Conservation (phyloP, 2,888 invertebrate genomes). For the Ischnus inquisitorius region DNA sequence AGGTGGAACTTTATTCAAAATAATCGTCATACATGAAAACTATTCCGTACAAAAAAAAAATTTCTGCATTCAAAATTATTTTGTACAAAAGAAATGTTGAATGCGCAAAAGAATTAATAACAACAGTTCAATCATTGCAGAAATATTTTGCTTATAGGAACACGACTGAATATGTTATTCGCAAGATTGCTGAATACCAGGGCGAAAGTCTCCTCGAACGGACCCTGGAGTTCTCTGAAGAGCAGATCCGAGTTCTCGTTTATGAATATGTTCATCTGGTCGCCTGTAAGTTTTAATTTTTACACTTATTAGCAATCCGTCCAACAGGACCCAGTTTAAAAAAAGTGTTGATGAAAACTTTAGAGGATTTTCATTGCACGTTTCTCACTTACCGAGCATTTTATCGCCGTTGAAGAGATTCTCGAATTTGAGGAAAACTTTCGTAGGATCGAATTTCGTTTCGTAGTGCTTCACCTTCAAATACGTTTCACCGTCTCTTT, state of each 20-base stretch:
- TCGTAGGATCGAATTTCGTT: slow-evolving; percentile 88
- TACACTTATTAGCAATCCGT: slow-evolving; percentile 6
- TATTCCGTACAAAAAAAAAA: too few species aligned
- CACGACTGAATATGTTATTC: slow-evolving; percentile 89
- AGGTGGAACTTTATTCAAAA: too few species aligned
- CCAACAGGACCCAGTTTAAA: not conserved
- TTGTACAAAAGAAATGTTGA: not conserved
- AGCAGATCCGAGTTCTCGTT: slow-evolving; percentile 90
- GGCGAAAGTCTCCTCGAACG: slow-evolving; percentile 90
- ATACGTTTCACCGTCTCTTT: slow-evolving; percentile 88
- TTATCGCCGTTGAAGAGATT: slow-evolving; percentile 90
- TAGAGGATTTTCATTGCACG: not conserved
- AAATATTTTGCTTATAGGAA: slow-evolving; percentile 90
- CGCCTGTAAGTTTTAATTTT: slow-evolving; percentile 77
- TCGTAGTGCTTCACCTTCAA: slow-evolving; percentile 89
- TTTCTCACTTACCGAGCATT: slow-evolving; percentile 84
- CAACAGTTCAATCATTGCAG: slow-evolving; percentile 75
- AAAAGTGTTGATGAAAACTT: not conserved
- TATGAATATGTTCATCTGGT: slow-evolving; percentile 89
- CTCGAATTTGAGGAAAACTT: slow-evolving; percentile 88
- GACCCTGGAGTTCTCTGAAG: slow-evolving; percentile 89
- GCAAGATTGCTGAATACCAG: slow-evolving; percentile 89
- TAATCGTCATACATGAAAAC: too few species aligned
- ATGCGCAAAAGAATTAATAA: not conserved
- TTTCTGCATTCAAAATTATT: not conserved